Evolutionary conservation across 1,140 invertebrate genomes (phyloP).

Genomic region (Drosophila fuyamai): DNA sequence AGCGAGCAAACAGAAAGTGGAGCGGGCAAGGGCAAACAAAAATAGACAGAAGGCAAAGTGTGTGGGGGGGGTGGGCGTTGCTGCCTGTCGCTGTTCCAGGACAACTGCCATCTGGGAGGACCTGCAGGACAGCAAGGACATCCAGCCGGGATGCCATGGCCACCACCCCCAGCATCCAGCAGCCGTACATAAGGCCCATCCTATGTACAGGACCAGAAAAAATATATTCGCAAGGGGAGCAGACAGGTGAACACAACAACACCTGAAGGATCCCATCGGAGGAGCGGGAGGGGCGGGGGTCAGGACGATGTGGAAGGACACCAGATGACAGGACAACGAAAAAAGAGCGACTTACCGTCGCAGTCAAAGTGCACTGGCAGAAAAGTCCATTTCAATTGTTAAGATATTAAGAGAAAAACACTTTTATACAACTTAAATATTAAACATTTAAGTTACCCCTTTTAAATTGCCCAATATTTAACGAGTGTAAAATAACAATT

Average conservation of each 20-base stretch:
- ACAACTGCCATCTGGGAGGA: constrained; percentile 12
- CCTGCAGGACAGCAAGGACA: constrained; percentile 11
- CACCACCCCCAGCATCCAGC: constrained; percentile 8
- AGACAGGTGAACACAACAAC: constrained; percentile 46
- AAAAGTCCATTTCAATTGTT: neutral
- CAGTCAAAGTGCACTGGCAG: neutral
- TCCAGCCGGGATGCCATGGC: constrained; percentile 5
- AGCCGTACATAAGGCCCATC: constrained; percentile 13
- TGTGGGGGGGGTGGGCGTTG: constrained; percentile 8
- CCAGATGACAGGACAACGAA: constrained; percentile 17
- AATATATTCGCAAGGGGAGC: constrained; percentile 20
- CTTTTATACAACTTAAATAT: too few relatives aligned
- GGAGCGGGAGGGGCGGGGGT: neutral
- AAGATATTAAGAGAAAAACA: too few relatives aligned
- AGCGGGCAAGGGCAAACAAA: constrained; percentile 34
- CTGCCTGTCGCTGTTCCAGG: constrained; percentile 8
- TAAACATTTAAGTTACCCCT: too few relatives aligned
- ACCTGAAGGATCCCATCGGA: constrained; percentile 29
- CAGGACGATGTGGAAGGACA: constrained; percentile 2
- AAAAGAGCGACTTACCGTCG: constrained; percentile 13
- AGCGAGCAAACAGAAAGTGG: constrained; percentile 32
- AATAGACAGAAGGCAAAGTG: constrained; percentile 26
- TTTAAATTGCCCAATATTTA: too few relatives aligned
- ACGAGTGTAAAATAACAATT: too few relatives aligned
- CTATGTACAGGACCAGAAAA: constrained; percentile 4